Evolutionary conservation across 1,140 invertebrate genomes (phyloP), one percentile per base, ranked within the genome.

Genomic region (Venustaconcha ellipsiformis): DNA sequence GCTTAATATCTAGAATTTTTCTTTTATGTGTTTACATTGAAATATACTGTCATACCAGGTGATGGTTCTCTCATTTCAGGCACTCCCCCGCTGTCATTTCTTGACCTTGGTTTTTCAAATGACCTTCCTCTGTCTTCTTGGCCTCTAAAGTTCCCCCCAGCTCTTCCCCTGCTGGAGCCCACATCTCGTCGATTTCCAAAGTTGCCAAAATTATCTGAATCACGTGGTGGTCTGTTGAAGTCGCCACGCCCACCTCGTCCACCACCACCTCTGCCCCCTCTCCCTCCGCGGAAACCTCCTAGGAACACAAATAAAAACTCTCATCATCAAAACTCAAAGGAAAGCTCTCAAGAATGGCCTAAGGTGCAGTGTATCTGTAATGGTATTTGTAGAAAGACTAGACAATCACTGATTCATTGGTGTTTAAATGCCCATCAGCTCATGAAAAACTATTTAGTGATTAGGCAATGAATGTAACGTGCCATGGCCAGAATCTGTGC

Each of bases 171-270:
- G 13, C 80, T 67, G 30, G 79, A 62, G 23, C 76, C 73, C 14
- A 69, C 70, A 26, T 76, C 63, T 15, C 81, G 63, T 17, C 76
- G 68, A 14, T 37, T 37, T 37, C 78, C 78, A 66, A 73, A 78
- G 64, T 77, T 70, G 20, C 74, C 71, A 60, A 70, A 81, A 26
- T 81, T 77, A 23, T 72, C 74, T n/a, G 58, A 63, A 23, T 69
- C 66, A 37, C 71, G 68, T 17, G 66, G 55, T 48, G 14, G 70
- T 67, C 78, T 78, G 57, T 78, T 72, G 55, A 60, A 79, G 65
- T 72, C 72, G 8, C 82, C 79, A 58, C 79, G 68, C 14, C 88
- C 87, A 79, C 84, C 86, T 76, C 87, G 84, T 30, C 89, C 88
- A 70, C 89, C 88, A 76, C 88, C 85, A 72, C 82, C 70, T 65